These are phyloP conservation scores for Anoura caudifer DNA, from an alignment of 2,113 vertebrate genomes.

Conservation along the genomic window DNA sequence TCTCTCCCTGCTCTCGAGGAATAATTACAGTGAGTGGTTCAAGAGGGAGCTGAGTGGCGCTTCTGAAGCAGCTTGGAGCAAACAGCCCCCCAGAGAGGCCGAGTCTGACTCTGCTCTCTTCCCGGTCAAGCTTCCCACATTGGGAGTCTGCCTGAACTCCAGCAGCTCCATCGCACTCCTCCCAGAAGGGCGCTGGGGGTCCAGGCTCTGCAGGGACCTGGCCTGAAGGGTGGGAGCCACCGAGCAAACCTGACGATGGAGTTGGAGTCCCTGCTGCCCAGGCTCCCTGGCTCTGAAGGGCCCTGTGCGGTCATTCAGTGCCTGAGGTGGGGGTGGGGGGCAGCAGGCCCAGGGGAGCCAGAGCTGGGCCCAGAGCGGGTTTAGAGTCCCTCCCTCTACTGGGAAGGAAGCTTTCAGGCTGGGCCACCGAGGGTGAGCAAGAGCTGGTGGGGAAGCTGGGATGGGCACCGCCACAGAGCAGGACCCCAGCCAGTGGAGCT, in stretches of 20 bases:
- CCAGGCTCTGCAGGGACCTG: not conserved
- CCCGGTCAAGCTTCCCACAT: not conserved
- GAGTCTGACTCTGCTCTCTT: not conserved
- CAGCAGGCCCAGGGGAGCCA: not conserved
- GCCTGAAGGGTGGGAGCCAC: not conserved
- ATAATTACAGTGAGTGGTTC: constrained; percentile 54
- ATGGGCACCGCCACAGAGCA: not conserved
- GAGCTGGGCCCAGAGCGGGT: not conserved
- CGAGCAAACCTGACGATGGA: not conserved
- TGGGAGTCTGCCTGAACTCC: not conserved
- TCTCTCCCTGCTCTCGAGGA: constrained; percentile 8
- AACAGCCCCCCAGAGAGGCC: constrained; percentile 19
- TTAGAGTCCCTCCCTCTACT: not conserved
- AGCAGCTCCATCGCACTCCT: not conserved
- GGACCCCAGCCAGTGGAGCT: not conserved
- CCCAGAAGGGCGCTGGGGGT: not conserved
- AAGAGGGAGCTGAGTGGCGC: constrained; percentile 42
- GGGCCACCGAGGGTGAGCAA: not conserved
- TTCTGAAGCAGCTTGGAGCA: constrained; percentile 12
- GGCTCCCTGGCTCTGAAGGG: accelerated
- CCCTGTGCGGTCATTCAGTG: accelerated
- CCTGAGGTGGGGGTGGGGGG: accelerated
- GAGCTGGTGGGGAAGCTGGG: not conserved
- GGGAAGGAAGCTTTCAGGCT: not conserved
- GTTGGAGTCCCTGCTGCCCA: accelerated